Evolutionary conservation across 1,140 invertebrate species (phyloP), one percentile per base, ranked within the genome.

Genomic region (Eueides isabella): DNA sequence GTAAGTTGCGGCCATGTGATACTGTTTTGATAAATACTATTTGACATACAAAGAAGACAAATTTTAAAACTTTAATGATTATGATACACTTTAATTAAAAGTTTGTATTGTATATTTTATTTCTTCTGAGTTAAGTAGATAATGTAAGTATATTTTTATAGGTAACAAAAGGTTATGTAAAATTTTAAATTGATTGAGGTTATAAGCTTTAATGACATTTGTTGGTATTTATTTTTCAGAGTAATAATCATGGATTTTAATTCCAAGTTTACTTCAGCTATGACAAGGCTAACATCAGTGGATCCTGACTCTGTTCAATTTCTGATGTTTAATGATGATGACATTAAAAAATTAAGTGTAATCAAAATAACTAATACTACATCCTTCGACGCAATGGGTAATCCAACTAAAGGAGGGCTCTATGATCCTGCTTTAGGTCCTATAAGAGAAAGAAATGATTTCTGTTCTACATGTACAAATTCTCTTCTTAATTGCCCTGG

Each of bases 341-440:
- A 99, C 87, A 96, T 99, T n/a, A 95, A 94, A 81, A 96, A 97
- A 80, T 91, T 99, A 3, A 98, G 98, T 93, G 97, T 98, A 0
- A 94, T 97, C 0, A 96, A 98, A 93, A 95, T 99, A 28, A 96
- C 95, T 1, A 98, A 97, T 67, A 95, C 96, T 0, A 90, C 97
- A 68, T 96, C 97, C 1, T 98, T 99, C 86, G 98, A 99, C 93
- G 90, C 94, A 16, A 94, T 99, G 61, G 97, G 97, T 0, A 96
- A 98, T 94, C 96, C 98, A 2, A 93, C 96, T 23, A 93, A 94
- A 63, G 97, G 97, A 31, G 98, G 98, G 30, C 92, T 99, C 0
- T 98, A 99, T 90, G 98, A 99, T 92, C 95, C 95, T 63, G 90
- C 94, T 14, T 90, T 99, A 83, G 96, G 97, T 5, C 95, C 96